phyloP scores from a whole-genome alignment of 2,888 invertebrate species.

The Antheraea assamensis region DNA sequence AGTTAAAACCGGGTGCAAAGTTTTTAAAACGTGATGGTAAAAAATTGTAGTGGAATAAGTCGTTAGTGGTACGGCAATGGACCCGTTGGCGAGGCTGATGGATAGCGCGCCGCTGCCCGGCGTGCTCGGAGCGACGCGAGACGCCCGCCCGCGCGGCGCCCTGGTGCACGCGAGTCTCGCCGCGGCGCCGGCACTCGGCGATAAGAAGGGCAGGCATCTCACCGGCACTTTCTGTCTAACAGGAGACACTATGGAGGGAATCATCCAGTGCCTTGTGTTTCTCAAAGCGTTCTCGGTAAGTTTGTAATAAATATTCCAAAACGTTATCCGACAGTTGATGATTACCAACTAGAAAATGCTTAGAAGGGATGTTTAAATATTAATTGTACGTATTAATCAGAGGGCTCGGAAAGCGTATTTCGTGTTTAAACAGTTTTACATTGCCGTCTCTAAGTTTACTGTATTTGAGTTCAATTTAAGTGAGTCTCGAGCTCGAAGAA shows the following conservation, averaged over 20 bases:
- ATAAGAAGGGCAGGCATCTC: conserved; percentile 90
- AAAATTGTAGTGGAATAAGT: conserved; percentile 27
- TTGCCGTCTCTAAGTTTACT: conserved; percentile 38
- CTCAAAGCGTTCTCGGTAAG: conserved; percentile 97
- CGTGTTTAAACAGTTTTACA: conserved; percentile 28
- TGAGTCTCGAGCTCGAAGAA: conserved; percentile 27
- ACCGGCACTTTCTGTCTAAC: conserved; percentile 95
- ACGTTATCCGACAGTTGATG: conserved; percentile 1
- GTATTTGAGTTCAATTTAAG: conserved; percentile 48
- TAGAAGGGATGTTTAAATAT: conserved; percentile 42
- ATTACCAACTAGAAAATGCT: conserved; percentile 28
- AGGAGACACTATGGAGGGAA: conserved; percentile 96
- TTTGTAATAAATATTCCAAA: conserved; percentile 32
- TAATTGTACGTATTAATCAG: conserved; percentile 46
- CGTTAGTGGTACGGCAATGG: conserved; percentile 81
- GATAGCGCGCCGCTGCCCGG: conserved; percentile 86
- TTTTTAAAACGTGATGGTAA: background rate
- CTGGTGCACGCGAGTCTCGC: conserved; percentile 90
- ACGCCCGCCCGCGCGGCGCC: conserved; percentile 85
- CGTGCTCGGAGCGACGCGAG: conserved; percentile 77
- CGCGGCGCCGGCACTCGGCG: conserved; percentile 86
- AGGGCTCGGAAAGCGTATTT: conserved; percentile 38
- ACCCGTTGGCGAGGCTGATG: conserved; percentile 92
- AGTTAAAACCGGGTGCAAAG: background rate
- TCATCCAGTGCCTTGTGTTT: conserved; percentile 95